Base-by-base conservation (phyloP, 37 sponge, comb jelly and placozoan species). In the Aplysina aerophoba region DNA sequence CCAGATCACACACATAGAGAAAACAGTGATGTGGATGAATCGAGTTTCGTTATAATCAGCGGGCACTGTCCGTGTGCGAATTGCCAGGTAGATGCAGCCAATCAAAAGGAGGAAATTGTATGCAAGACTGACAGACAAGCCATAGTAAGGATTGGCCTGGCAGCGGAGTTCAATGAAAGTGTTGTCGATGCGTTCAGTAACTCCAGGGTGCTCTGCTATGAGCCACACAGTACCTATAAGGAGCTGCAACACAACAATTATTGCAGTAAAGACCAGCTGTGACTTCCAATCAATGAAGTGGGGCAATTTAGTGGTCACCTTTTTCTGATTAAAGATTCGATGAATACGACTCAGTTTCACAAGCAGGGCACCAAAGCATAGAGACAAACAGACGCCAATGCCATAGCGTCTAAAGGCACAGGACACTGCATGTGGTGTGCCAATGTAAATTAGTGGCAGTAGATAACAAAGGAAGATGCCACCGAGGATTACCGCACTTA, bases 41-140 rank as follows among this genome's bases (percentile, higher is more conserved):
- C 68, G 86, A 57, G 91, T 57, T 77, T 92, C 93, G 44, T 90
- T 89, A 82, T 75, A 92, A 44, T 90, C 87, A 37, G 82, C 63
- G 0, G 93, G 93, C 24, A 92, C 59, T 0, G 90, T 86, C 14
- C 93, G 31, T 16, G 93, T 65, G 6, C 64, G 90, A 40, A 90
- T 82, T 33, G 87, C 90, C 63, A 59, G 90, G 30, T 84, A 82
- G 15, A 78, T 90, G 74, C 81, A 55, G 34, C 73, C 25, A 5
- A 92, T 66, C 30, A 92, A 56, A 0, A 92, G 82, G 19, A 85
- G n/a, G 41, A 85, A 62, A 62, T 84, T 88, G 68, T 81, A 92
- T 13, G 64, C 84, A 14, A 86, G 31, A 0, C 83, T 44, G 33
- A 85, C 67, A 31, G 68, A 34, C 11, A 85, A 19, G 0, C 89